Base-by-base conservation (phyloP, 2,888 invertebrate species). In the Corythucha ciliata region DNA sequence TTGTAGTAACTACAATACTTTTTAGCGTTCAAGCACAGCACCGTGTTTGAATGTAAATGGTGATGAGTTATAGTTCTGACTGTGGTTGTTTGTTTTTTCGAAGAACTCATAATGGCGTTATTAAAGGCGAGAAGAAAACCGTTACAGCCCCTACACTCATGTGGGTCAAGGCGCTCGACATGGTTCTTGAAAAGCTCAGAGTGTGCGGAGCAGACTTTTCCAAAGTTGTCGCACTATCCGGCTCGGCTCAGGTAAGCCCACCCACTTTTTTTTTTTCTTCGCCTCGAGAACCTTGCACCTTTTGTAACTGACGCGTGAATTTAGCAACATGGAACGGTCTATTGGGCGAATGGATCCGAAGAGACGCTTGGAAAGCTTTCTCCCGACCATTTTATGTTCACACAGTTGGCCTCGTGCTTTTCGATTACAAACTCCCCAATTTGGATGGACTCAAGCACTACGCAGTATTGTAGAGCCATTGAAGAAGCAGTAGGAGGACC, bases 301-400 rank as follows among this genome's bases (percentile, higher is more conserved):
- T n/a, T n/a, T n/a, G n/a, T n/a, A n/a, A n/a, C n/a, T n/a, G n/a
- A n/a, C n/a, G 2, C 14, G n/a, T 54, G 53, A 45, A 57, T 60
- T 36, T 67, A 96, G 87, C 96, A 97, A 86, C 97, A 97, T 68
- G 96, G 96, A 1, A 92, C 93, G 36, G 85, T 97, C 0, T 97
- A 88, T 72, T 97, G 97, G 97, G 79, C 81, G 40, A 79, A 75
- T 56, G 85, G 85, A 12, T 80, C 87, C 0, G 75, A 78, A 48
- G 62, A 74, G 12, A 74, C 74, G 0, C 70, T 97, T 16, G 66
- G 70, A 48, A 75, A 70, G 39, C 70, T 94, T 22, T 76, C 86
- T 47, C 72, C 87, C 0, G 77, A 78, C 7, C 79, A 81, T 63
- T 86, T 87, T 67, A 69, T 94, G 7, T 85, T 89, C 70, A 79